Base-by-base conservation (phyloP, 2,113 vertebrate species). In the Axis porcinus region DNA sequence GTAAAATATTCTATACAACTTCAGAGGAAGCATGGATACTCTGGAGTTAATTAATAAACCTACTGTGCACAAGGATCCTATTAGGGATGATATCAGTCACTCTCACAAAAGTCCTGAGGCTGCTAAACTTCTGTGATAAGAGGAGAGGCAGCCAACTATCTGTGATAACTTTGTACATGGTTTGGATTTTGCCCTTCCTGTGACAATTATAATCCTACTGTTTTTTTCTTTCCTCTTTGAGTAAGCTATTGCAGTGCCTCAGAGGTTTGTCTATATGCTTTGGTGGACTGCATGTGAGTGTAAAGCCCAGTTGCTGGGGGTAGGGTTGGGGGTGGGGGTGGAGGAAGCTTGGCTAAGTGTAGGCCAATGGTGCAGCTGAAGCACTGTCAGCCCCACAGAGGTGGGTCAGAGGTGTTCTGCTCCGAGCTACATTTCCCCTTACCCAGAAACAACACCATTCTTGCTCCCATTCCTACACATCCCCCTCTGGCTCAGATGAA, bases 401-500 rank as follows among this genome's bases (percentile, higher is more conserved):
- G 7, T 89, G 36, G 30, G 62, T n/a, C 30, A 43, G 27, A 76
- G n/a, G 30, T n/a, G 1, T 82, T n/a, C 58, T n/a, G 19, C 21
- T 47, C 50, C 19, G 23, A 30, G 33, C 81, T 94, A 3, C 14
- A 6, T 57, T 85, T 95, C 76, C 81, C 87, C 52, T 91, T 74
- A 67, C 90, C 85, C 16, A 85, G 78, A 79, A 95, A 57, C 60
- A 82, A 1, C 91, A n/a, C 25, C 30, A 25, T 57, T 83, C 91
- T 87, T 55, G n/a, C 62, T 96, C 12, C 82, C 54, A 43, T 82
- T 92, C 60, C 84, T 93, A 25, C 1, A 28, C 5, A 76, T 25
- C 43, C 52, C 16, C n/a, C 60, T 90, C 67, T 79, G 23, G 78
- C 83, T 97, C 76, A 95, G 88, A 76, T 94, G 82, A 94, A 98